Base-by-base conservation (phyloP, 2,113 vertebrate genomes). In the Bos javanicus region DNA sequence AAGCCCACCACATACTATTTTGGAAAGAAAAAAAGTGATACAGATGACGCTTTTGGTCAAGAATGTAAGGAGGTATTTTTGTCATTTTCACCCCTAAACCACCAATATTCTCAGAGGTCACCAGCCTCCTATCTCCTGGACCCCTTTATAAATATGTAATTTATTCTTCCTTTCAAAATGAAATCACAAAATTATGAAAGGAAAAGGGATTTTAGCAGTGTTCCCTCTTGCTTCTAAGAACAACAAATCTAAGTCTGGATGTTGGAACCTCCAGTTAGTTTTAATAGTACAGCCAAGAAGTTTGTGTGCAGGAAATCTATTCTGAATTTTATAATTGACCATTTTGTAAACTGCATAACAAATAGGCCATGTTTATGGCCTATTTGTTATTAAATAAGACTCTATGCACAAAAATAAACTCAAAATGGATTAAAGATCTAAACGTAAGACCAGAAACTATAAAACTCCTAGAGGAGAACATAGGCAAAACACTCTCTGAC, bases 241-340 rank as follows among this genome's bases (percentile, higher is more conserved):
- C 9, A 71, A 26, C 2, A 67, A 50, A 80, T 64, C 23, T 36
- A 83, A 87, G 1, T n/a, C 15, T 95, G 8, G 1, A 64, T 60
- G 6, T 62, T 62, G 16, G 39, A 76, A 92, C 25, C 17, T 76
- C 57, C 7, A 13, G 89, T 11, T 57, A 64, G 59, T 93, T 85
- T 76, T 95, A 76, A 50, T 94, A 93, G 64, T 15, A 62, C 3
- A 33, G 1, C 4, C 5, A 46, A 81, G 67, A 87, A 64, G 11
- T 97, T 94, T 95, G 3, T 59, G 43, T n/a, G 57, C 26, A 78
- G 11, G 59, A 98, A 97, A 86, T 62, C 2, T 96, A 26, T 94
- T 67, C 97, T 46, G 81, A 88, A 97, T 23, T 93, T 57, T 96
- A 13, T 50, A 96, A 84, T 9, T 83, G 50, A 81, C 14, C 90